A percentile compares a stretch with the other conserved stretches of the same genome.
phyloP scores from a whole-genome alignment of 2,797 vertebrate species.

The Coregonus ussuriensis region DNA sequence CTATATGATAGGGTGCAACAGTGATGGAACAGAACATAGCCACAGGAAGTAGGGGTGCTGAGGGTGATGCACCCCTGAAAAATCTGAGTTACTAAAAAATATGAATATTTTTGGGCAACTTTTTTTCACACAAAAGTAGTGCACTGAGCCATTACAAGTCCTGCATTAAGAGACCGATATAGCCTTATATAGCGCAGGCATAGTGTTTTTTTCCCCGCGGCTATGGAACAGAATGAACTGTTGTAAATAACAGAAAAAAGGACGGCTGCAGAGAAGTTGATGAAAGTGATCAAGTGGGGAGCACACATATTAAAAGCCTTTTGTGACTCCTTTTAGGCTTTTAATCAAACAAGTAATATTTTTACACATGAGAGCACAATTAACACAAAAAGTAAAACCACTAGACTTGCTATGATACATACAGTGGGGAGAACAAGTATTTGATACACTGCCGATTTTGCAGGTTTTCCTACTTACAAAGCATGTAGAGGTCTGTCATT shows the following conservation, averaged over 20 bases:
- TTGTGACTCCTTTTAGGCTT: slow-evolving; percentile 27
- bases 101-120: no score
- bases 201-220: no score
- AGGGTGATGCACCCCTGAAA: no score
- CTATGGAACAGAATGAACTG: slow-evolving; percentile 42
- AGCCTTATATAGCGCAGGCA: no score
- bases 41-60: no score
- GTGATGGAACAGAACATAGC: slow-evolving; percentile 32
- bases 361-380: slow-evolving; percentile 60
- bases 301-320: slow-evolving; percentile 43
- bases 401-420: slow-evolving; percentile 28
- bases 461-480: no score
- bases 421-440: background rate
- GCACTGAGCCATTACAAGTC: no score
- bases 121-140: no score
- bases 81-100: no score
- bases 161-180: no score
- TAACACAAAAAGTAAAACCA: slow-evolving; percentile 48
- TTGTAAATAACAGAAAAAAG: slow-evolving; percentile 55
- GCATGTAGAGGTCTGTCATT: no score
- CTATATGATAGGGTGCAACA: slow-evolving; percentile 59
- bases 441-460: no score
- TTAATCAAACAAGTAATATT: slow-evolving; percentile 56
- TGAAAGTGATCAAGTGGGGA: slow-evolving; percentile 51
- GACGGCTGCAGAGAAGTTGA: slow-evolving; percentile 39